Conservation (phyloP, 2,113 vertebrate species). For the Centropus unirufus region DNA sequence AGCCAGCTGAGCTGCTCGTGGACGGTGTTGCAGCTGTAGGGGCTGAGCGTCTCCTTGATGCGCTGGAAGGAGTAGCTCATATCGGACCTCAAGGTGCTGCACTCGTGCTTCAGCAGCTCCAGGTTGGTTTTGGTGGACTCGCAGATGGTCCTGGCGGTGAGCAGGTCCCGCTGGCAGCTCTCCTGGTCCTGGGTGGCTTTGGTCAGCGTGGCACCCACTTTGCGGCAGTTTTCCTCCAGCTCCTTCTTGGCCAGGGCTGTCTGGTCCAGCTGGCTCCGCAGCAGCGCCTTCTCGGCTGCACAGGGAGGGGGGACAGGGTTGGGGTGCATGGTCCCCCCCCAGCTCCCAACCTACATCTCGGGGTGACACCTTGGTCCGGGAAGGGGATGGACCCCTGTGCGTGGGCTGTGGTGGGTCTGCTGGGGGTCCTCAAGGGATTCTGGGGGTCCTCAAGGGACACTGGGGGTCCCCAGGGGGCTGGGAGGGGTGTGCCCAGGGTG, state of each 20-base stretch:
- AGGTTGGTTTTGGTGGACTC: background rate
- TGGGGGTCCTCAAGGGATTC: background rate
- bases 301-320: background rate
- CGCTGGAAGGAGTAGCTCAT: background rate
- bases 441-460: background rate
- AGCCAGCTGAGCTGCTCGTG: background rate
- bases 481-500: too few relatives aligned
- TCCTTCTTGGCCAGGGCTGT: conserved; percentile 50
- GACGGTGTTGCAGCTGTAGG: rapidly evolving
- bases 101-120: background rate
- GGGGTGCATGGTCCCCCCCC: background rate
- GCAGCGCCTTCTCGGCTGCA: conserved; percentile 60
- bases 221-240: background rate
- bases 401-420: background rate
- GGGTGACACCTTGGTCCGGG: background rate
- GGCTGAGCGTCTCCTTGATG: background rate
- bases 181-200: conserved; percentile 28
- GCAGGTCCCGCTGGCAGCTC: background rate
- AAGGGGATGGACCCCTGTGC: background rate
- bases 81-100: rapidly evolving
- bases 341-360: rapidly evolving
- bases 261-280: conserved; percentile 63
- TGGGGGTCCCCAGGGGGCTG: background rate
- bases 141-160: rapidly evolving
- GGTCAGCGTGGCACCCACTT: background rate